These are phyloP conservation scores for Scelioninae gen. 2 DNA, from an alignment of 2,888 invertebrate species.

Conservation along the genomic window DNA sequence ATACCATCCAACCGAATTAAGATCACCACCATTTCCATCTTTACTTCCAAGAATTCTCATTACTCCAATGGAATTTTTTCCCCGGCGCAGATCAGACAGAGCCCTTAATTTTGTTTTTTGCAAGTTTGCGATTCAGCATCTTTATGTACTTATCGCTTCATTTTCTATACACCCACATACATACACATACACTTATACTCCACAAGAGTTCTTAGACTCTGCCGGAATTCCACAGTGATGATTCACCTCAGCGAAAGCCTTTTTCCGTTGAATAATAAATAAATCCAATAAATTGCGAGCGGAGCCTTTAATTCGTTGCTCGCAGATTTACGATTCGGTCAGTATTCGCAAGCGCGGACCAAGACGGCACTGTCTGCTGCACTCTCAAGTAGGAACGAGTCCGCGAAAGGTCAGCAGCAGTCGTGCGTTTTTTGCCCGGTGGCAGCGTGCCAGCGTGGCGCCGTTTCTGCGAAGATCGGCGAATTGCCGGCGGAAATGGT, in stretches of 20 bases:
- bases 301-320: conserved; percentile 51
- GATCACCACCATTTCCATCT: too few relatives aligned
- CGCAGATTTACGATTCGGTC: conserved; percentile 55
- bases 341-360: conserved; percentile 43
- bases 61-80: too few relatives aligned
- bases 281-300: conserved; percentile 48
- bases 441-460: conserved; percentile 47
- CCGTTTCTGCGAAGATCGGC: conserved; percentile 35
- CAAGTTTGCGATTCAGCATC: too few relatives aligned
- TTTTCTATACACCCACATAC: too few relatives aligned
- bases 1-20: too few relatives aligned
- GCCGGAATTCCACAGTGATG: conserved; percentile 26
- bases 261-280: conserved; percentile 53
- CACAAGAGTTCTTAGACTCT: background rate
- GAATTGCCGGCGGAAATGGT: conserved; percentile 36
- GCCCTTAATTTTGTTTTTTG: too few relatives aligned
- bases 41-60: too few relatives aligned
- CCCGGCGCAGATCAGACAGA: too few relatives aligned
- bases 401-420: conserved; percentile 59
- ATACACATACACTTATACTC: too few relatives aligned
- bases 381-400: conserved; percentile 47
- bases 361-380: conserved; percentile 55
- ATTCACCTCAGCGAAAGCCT: conserved; percentile 29
- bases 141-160: too few relatives aligned
- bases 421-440: conserved; percentile 31